Conservation (phyloP, 2,888 invertebrate species). For the Erebia aethiops region DNA sequence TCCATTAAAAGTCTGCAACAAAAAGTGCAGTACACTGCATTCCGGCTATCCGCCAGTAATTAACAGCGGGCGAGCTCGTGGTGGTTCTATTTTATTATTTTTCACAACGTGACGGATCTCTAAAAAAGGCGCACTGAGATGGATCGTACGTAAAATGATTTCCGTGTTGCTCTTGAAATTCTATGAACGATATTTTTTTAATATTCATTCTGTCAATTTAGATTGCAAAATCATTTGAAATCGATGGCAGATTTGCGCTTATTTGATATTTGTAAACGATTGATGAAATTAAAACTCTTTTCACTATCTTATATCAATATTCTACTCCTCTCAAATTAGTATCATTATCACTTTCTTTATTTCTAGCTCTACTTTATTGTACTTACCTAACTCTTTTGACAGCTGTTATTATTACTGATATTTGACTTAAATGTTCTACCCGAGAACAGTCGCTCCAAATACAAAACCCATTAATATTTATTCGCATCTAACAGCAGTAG, state of each 20-base stretch:
- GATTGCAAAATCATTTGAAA: background rate
- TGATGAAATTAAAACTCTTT: too few species aligned
- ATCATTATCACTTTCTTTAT: background rate
- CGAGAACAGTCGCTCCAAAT: conserved; percentile 24
- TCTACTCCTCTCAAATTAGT: too few species aligned
- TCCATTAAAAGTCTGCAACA: conserved; percentile 36
- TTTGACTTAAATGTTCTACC: background rate
- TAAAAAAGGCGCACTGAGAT: conserved; percentile 29
- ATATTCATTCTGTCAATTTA: background rate
- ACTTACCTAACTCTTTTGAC: too few species aligned
- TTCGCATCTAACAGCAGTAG: conserved; percentile 26
- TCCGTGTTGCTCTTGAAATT: conserved; percentile 6
- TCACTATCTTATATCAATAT: background rate
- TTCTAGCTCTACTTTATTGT: background rate
- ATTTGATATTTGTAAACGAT: background rate
- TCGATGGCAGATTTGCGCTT: background rate
- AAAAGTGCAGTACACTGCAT: conserved; percentile 32
- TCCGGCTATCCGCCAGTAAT: conserved; percentile 41
- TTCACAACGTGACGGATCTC: conserved; percentile 30
- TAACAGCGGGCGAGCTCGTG: conserved; percentile 33
- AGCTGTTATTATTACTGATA: too few species aligned
- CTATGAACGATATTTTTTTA: background rate
- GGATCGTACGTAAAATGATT: conserved; percentile 17
- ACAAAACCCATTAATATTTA: conserved; percentile 32
- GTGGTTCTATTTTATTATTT: conserved; percentile 30